phyloP scores from a whole-genome alignment of 1,140 invertebrate genomes.

The Cephus cinctus region DNA sequence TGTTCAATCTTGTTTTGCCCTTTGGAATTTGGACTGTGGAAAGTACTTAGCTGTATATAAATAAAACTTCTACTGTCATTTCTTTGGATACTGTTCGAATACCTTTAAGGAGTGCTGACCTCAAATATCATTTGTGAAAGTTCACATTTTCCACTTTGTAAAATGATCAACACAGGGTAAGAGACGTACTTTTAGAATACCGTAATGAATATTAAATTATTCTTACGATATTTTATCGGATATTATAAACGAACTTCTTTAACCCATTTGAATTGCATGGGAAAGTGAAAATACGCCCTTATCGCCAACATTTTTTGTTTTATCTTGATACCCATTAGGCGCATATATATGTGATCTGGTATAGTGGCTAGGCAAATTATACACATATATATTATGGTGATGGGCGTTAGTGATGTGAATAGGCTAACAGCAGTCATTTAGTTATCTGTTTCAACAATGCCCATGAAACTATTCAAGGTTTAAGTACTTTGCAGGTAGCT shows the following conservation, averaged over 20 bases:
- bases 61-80: too few relatives aligned
- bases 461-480: too few relatives aligned
- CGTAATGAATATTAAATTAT: background rate
- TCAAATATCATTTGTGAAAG: too few relatives aligned
- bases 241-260: background rate
- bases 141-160: slow-evolving; percentile 5
- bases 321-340: background rate
- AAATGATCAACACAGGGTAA: slow-evolving; percentile 33
- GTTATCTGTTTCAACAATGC: too few relatives aligned
- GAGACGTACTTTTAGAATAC: background rate
- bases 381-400: background rate
- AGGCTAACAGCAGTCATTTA: too few relatives aligned
- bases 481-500: too few relatives aligned
- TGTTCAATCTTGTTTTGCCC: too few relatives aligned
- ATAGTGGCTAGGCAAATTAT: background rate
- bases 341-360: background rate
- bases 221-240: background rate
- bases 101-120: too few relatives aligned
- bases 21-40: too few relatives aligned
- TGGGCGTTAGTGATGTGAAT: too few relatives aligned
- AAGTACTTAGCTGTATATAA: too few relatives aligned
- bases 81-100: too few relatives aligned
- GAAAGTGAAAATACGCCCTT: slow-evolving; percentile 2
- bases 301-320: background rate
- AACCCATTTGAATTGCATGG: background rate